Evolutionary conservation across 2,888 invertebrate genomes (phyloP).

Genomic region (Phaedon cochleariae): DNA sequence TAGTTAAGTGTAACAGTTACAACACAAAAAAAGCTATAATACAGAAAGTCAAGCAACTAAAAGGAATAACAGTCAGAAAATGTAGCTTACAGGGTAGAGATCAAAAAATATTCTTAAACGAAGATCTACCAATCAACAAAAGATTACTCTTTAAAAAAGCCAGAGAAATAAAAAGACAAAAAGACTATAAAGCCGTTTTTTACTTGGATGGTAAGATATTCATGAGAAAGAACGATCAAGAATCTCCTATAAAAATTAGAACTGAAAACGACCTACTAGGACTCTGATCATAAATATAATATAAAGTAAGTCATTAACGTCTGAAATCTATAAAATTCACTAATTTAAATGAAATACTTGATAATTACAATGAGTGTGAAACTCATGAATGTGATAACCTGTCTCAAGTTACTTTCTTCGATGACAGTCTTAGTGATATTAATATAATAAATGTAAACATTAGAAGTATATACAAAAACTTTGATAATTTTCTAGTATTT

Average conservation of each 20-base stretch:
- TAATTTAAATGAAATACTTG: conserved; percentile 14
- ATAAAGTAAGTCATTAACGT: background rate
- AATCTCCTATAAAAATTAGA: conserved; percentile 15
- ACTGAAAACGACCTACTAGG: conserved; percentile 15
- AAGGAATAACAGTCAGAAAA: conserved; percentile 18
- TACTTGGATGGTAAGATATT: conserved; percentile 16
- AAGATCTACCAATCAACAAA: conserved; percentile 15
- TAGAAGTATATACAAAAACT: conserved; percentile 18
- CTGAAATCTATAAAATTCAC: conserved; percentile 5
- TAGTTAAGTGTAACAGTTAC: background rate
- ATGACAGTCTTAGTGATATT: background rate
- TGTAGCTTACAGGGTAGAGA: conserved; percentile 20
- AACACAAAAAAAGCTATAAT: background rate
- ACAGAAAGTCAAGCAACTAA: conserved; percentile 1
- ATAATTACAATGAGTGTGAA: conserved; percentile 13
- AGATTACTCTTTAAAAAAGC: conserved; percentile 17
- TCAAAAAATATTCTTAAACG: conserved; percentile 24
- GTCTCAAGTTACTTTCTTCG: conserved; percentile 5
- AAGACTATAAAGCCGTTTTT: conserved; percentile 18
- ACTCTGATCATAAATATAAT: background rate
- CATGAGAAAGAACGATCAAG: conserved; percentile 20
- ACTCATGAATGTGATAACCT: conserved; percentile 13
- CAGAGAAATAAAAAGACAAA: conserved; percentile 16
- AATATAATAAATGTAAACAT: conserved; percentile 18
- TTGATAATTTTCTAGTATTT: conserved; percentile 22